phyloP scores from a whole-genome alignment of 2,113 vertebrate genomes.

The Gambusia holbrooki region DNA sequence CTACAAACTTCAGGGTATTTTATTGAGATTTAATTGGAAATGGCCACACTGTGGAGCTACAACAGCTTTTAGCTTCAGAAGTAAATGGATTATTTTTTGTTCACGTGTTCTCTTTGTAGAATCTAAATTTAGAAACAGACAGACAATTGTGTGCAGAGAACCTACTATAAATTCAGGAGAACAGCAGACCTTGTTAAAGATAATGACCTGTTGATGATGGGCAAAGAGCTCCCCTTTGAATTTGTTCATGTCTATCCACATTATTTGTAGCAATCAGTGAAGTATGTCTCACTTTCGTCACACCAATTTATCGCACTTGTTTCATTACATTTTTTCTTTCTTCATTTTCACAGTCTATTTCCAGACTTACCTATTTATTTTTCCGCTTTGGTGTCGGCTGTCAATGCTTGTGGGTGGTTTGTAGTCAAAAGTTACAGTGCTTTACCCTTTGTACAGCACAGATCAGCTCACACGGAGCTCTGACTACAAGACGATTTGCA shows the following conservation, averaged over 20 bases:
- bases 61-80: neutral
- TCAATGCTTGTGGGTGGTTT: slow-evolving; percentile 28
- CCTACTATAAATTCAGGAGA: slow-evolving; percentile 25
- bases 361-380: neutral
- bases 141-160: slow-evolving; percentile 8
- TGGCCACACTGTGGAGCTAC: neutral
- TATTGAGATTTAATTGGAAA: neutral
- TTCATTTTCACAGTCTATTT: neutral
- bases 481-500: slow-evolving; percentile 9
- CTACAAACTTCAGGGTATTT: neutral
- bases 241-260: slow-evolving; percentile 1
- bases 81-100: slow-evolving; percentile 3
- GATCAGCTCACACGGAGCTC: slow-evolving; percentile 17
- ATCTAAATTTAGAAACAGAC: slow-evolving; percentile 6
- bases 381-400: neutral
- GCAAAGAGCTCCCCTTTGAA: slow-evolving; percentile 38
- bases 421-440: slow-evolving; percentile 22
- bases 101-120: slow-evolving; percentile 2
- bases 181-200: slow-evolving; percentile 52
- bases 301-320: neutral
- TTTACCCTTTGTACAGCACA: slow-evolving; percentile 29
- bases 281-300: slow-evolving; percentile 6
- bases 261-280: slow-evolving; percentile 23
- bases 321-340: slow-evolving; percentile 8
- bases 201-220: slow-evolving; percentile 59